Evolutionary conservation across 2,113 vertebrate species (phyloP).

Genomic region (Opisthocomus hoazin): DNA sequence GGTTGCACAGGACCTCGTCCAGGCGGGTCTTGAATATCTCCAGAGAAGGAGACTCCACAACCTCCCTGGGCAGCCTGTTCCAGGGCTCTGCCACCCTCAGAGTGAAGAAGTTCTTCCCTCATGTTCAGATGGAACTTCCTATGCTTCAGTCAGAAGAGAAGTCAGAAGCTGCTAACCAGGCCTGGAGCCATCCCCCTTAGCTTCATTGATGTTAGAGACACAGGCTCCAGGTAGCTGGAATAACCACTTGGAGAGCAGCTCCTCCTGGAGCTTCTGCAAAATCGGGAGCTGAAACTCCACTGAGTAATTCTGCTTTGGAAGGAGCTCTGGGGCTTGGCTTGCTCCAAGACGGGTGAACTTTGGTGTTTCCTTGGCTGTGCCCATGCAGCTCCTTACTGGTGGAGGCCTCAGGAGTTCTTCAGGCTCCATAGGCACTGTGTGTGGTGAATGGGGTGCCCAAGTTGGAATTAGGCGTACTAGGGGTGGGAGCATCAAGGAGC

Average conservation of each 20-base stretch:
- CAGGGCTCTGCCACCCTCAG: too few relatives aligned
- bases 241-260: background rate
- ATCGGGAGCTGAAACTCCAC: background rate
- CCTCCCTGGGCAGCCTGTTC: too few relatives aligned
- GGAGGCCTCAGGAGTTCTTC: background rate
- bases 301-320: accelerated
- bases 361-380: background rate
- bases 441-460: background rate
- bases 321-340: background rate
- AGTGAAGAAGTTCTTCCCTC: too few relatives aligned
- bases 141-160: too few relatives aligned
- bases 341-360: background rate
- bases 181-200: background rate
- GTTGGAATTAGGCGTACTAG: too few relatives aligned
- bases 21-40: too few relatives aligned
- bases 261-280: background rate
- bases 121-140: too few relatives aligned
- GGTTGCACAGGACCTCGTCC: too few relatives aligned
- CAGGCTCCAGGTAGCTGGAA: background rate
- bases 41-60: too few relatives aligned
- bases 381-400: background rate
- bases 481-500: background rate
- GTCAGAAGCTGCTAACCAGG: background rate
- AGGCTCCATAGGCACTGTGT: background rate
- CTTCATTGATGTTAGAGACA: accelerated